These are phyloP conservation scores for Epiblema foenella DNA, from an alignment of 2,888 invertebrate genomes.

Conservation along the genomic window DNA sequence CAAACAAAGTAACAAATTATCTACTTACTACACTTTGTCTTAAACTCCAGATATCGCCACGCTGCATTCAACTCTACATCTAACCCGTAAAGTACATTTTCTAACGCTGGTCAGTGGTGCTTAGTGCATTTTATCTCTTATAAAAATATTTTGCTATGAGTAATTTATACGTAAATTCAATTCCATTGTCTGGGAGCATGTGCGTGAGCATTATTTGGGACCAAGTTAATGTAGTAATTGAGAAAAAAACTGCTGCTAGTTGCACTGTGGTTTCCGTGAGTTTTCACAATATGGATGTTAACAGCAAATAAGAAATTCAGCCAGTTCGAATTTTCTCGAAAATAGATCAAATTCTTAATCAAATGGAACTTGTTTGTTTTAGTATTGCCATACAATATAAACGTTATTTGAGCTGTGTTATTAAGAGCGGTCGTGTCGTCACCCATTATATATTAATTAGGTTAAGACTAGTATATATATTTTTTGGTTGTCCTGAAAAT, in stretches of 20 bases:
- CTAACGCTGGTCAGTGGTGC: background rate
- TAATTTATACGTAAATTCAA: slow-evolving; percentile 36
- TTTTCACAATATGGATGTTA: too few relatives aligned
- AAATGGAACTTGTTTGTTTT: too few relatives aligned
- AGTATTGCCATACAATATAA: too few relatives aligned
- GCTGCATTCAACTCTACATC: background rate
- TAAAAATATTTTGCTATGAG: slow-evolving; percentile 7
- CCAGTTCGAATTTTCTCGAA: too few relatives aligned
- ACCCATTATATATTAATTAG: too few relatives aligned
- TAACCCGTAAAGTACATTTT: background rate
- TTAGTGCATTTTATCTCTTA: background rate
- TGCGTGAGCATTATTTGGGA: slow-evolving; percentile 23
- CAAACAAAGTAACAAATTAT: slow-evolving; percentile 40
- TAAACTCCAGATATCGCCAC: background rate
- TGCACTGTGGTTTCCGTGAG: background rate
- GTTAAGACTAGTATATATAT: too few relatives aligned
- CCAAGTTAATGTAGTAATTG: slow-evolving; percentile 15
- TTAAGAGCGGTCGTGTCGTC: too few relatives aligned
- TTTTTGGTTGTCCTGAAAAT: too few relatives aligned
- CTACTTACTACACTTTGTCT: slow-evolving; percentile 4
- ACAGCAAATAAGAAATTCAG: too few relatives aligned
- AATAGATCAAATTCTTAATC: too few relatives aligned
- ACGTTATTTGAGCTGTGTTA: too few relatives aligned
- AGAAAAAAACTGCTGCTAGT: slow-evolving; percentile 6
- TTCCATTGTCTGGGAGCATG: slow-evolving; percentile 12